Evolutionary conservation across 2,797 vertebrate species (phyloP).

Genomic region (Novumbra hubbsi): DNA sequence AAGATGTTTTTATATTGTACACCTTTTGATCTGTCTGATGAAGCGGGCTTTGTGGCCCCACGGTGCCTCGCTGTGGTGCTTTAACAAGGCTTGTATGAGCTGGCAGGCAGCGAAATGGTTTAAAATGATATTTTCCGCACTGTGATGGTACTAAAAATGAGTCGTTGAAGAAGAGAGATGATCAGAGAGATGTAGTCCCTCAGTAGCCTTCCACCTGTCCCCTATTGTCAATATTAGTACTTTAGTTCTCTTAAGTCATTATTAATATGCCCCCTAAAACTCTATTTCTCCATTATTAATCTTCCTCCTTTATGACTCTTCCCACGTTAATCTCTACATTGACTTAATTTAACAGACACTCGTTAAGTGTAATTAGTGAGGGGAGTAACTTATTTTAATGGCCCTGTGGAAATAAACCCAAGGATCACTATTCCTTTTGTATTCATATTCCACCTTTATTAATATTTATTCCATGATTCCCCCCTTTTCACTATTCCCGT

Average conservation of each 20-base stretch:
- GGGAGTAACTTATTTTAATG: too few relatives aligned
- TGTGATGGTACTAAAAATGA: conserved; percentile 1
- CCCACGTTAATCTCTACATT: too few relatives aligned
- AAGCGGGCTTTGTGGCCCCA: neutral
- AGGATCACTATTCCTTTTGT: too few relatives aligned
- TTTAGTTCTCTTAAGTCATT: neutral
- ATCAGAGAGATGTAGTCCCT: conserved; percentile 6
- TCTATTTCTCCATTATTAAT: too few relatives aligned
- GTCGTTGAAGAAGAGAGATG: neutral
- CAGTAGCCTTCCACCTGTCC: neutral
- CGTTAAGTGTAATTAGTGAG: too few relatives aligned
- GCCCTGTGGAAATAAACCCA: too few relatives aligned
- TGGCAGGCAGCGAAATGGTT: conserved; percentile 10
- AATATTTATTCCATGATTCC: too few relatives aligned
- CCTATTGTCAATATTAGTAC: neutral
- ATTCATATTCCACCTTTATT: too few relatives aligned
- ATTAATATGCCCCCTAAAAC: neutral
- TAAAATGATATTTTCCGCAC: conserved; percentile 20
- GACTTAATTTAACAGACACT: too few relatives aligned
- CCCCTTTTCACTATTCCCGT: too few relatives aligned
- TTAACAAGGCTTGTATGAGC: conserved; percentile 6
- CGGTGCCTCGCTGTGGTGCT: conserved; percentile 1
- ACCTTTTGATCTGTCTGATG: conserved; percentile 3
- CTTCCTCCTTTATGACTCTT: too few relatives aligned
- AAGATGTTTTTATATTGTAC: neutral